Percentiles rank a stretch among this genome's conserved stretches.
These are phyloP conservation scores for Drosophila nikananu DNA, from an alignment of 1,140 invertebrate genomes.

Conservation along the genomic window DNA sequence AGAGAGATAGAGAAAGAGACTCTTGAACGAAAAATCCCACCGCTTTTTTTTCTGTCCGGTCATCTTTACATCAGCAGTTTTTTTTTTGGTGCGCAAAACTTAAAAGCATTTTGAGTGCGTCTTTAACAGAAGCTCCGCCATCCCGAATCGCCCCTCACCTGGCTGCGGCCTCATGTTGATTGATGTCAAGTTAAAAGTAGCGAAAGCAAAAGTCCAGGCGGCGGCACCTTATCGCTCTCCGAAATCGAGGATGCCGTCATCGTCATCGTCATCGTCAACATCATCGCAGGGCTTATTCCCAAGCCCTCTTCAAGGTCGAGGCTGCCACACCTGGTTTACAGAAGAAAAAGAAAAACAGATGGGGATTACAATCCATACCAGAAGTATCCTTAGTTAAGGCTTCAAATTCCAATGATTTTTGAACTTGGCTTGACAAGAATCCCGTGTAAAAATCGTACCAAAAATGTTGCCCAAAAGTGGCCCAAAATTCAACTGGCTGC, in stretches of 20 bases:
- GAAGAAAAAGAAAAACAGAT: too few relatives aligned
- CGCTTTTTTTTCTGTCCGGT: constrained; percentile 65
- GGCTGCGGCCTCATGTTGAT: constrained; percentile 38
- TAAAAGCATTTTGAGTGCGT: constrained; percentile 79
- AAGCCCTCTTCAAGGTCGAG: constrained; percentile 26
- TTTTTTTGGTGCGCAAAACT: constrained; percentile 60
- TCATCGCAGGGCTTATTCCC: constrained; percentile 22
- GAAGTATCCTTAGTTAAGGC: background rate
- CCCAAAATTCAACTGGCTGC: constrained; percentile 22
- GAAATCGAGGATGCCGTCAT: constrained; percentile 48
- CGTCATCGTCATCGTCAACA: constrained; percentile 22
- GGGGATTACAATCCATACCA: too few relatives aligned
- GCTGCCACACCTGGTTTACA: background rate
- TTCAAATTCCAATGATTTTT: background rate
- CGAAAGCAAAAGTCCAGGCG: constrained; percentile 46
- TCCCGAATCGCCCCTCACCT: background rate
- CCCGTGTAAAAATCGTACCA: background rate
- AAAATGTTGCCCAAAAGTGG: constrained; percentile 15
- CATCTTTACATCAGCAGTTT: constrained; percentile 75
- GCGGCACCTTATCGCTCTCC: constrained; percentile 47
- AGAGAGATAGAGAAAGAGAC: constrained; percentile 24
- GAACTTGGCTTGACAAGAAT: background rate
- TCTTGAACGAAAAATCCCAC: constrained; percentile 53
- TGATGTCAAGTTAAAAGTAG: constrained; percentile 78
- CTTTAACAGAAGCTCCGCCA: constrained; percentile 67